A percentile compares a stretch with the other conserved stretches of the same genome.
Conservation (phyloP, 2,113 vertebrate genomes). For the Emydocephalus ijimae region DNA sequence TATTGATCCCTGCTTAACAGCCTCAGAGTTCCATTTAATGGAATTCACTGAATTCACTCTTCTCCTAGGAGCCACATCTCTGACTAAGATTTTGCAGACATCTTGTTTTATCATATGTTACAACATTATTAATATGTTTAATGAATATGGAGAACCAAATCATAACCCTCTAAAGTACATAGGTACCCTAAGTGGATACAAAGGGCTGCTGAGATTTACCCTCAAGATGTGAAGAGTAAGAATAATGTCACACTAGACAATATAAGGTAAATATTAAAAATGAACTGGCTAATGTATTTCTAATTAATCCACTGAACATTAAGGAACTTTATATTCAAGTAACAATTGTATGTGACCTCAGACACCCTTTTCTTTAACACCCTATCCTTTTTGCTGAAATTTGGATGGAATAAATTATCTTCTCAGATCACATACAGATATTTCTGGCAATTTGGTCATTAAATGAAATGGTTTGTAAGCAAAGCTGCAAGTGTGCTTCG, state of each 20-base stretch:
- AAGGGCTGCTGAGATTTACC: not conserved
- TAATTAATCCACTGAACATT: not conserved
- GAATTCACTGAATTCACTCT: not conserved
- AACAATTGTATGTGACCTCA: not conserved
- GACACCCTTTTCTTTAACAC: not conserved
- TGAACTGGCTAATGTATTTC: not conserved
- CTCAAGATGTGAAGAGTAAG: not conserved
- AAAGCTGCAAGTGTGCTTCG: not conserved
- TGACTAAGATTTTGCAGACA: not conserved
- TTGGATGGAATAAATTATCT: not conserved
- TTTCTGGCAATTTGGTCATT: not conserved
- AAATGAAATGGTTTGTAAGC: not conserved
- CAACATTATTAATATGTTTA: not conserved
- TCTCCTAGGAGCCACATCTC: not conserved
- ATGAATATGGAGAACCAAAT: not conserved
- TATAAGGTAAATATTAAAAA: not conserved
- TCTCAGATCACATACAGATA: not conserved
- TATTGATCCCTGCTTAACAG: not conserved
- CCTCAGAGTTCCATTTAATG: not conserved
- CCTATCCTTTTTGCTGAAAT: not conserved
- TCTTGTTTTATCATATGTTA: not conserved
- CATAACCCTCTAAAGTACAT: not conserved
- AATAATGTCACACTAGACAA: not conserved
- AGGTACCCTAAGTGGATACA: not conserved
- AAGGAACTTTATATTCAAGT: not conserved